Conservation (phyloP, 1,140 invertebrate genomes). For the Drosophila nasuta region DNA sequence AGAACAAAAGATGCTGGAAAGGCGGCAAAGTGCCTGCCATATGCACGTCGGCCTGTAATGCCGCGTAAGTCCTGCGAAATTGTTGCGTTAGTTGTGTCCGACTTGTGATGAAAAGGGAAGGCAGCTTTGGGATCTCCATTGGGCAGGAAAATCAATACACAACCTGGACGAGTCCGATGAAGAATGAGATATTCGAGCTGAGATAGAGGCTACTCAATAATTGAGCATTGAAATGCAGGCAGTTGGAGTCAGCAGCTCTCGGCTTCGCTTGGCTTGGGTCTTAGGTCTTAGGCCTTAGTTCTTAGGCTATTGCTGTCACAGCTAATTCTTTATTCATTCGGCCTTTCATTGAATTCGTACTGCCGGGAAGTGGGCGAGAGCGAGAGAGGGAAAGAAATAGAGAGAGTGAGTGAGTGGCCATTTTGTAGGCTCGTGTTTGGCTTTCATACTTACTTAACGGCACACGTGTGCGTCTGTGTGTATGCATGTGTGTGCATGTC, state of each 20-base stretch:
- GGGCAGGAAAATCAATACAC: constrained; percentile 52
- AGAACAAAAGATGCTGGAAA: constrained; percentile 12
- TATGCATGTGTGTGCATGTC: constrained; percentile 30
- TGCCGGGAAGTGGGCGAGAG: not conserved
- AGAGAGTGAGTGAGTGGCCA: constrained; percentile 16
- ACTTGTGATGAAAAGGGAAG: not conserved
- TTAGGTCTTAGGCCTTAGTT: constrained; percentile 3
- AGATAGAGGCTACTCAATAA: constrained; percentile 43
- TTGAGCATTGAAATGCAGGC: constrained; percentile 36
- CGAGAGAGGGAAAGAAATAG: not conserved
- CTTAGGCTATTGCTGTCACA: constrained; percentile 30
- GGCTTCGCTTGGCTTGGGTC: not conserved
- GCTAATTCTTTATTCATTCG: constrained; percentile 78
- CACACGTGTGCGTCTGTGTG: not conserved
- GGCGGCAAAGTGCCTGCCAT: constrained; percentile 28
- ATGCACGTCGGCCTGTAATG: constrained; percentile 40
- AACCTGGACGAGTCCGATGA: constrained; percentile 10
- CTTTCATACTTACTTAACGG: constrained; percentile 33
- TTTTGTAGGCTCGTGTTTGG: constrained; percentile 57
- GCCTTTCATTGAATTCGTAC: constrained; percentile 50
- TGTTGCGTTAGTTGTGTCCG: constrained; percentile 48
- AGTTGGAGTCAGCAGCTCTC: not conserved
- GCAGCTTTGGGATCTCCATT: not conserved
- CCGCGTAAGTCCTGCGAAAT: constrained; percentile 32
- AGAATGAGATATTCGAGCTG: constrained; percentile 8